Evolutionary conservation across 1,140 invertebrate genomes (phyloP).

Genomic region (Macrosteles quadrilineatus): DNA sequence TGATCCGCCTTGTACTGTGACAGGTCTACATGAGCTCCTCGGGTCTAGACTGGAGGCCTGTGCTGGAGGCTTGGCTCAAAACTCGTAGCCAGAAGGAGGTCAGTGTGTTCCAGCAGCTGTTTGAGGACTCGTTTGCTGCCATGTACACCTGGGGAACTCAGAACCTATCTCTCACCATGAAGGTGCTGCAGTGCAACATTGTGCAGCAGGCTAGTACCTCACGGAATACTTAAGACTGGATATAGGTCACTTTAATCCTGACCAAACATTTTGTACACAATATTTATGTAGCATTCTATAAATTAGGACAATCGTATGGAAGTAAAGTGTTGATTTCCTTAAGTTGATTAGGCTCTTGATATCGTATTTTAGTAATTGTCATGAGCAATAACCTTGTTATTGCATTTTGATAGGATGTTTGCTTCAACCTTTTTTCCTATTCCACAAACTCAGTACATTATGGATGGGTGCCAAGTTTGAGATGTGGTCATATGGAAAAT

Average conservation of each 20-base stretch:
- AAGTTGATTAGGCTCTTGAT: too few species aligned
- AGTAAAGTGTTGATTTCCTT: too few species aligned
- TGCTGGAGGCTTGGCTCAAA: conserved; percentile 82
- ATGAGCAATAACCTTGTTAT: too few species aligned
- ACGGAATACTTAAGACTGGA: not conserved
- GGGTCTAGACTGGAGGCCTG: conserved; percentile 87
- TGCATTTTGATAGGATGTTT: too few species aligned
- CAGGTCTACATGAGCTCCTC: conserved; percentile 93
- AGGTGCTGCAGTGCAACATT: conserved; percentile 88
- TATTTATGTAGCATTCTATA: conserved; percentile 6
- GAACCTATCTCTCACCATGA: conserved; percentile 79
- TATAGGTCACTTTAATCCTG: not conserved
- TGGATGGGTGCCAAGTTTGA: too few species aligned
- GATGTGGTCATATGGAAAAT: too few species aligned
- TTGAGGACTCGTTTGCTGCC: conserved; percentile 76
- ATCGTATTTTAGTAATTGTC: too few species aligned
- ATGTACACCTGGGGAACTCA: conserved; percentile 82
- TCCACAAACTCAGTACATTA: too few species aligned
- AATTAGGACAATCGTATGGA: too few species aligned
- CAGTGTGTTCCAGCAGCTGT: conserved; percentile 73
- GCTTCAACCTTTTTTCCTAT: too few species aligned
- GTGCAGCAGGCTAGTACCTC: conserved; percentile 61
- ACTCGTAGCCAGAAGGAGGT: conserved; percentile 68
- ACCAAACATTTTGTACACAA: not conserved
- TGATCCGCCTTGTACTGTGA: too few species aligned